Base-by-base conservation (phyloP, 2,113 vertebrate genomes). In the Cervus canadensis region DNA sequence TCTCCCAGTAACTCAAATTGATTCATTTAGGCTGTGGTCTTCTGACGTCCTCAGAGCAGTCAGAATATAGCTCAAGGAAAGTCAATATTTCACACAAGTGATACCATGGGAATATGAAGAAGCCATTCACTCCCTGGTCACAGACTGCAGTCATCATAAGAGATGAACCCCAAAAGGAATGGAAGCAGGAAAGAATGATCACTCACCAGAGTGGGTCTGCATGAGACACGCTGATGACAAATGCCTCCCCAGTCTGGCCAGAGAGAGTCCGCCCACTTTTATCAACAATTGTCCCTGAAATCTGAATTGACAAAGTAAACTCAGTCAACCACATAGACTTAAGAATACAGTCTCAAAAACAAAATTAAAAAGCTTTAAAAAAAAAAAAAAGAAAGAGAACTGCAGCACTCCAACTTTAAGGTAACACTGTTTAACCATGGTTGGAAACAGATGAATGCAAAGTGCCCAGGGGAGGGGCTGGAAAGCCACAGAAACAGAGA, bases 251-350 rank as follows among this genome's bases (percentile, higher is more conserved):
- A 0, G 99, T 99, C 98, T 99, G 99, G 81, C 99, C 99, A 0
- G 99, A 99, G 25, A 99, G 99, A 19, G 99, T 99, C 7, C 99
- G 99, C 2, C 99, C 99, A 97, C 99, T 99, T 97, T 99, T 99
- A 98, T 99, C 99, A 67, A 99, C 99, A 62, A 99, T 99, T 21
- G 99, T 99, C 67, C 99, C 99, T 36, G 99, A 99, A 98, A 99
- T 99, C 99, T 99, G 97, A 83, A 94, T 88, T 88, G 92, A 84
- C 62, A 98, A 28, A 97, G 56, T 60, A 67, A 95, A 95, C 26
- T 56, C 33, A 17, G 71, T 84, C 92, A 91, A 74, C 28, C 71
- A 83, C 1, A 48, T 0, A 62, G 45, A 74, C 13, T 84, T 16
- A 85, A 93, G 54, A 84, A 87, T 52, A 82, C 0, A 74, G 36